These are phyloP conservation scores for Pocillopora damicornis DNA, from an alignment of 64 coral and sea anemone species.

Conservation along the genomic window DNA sequence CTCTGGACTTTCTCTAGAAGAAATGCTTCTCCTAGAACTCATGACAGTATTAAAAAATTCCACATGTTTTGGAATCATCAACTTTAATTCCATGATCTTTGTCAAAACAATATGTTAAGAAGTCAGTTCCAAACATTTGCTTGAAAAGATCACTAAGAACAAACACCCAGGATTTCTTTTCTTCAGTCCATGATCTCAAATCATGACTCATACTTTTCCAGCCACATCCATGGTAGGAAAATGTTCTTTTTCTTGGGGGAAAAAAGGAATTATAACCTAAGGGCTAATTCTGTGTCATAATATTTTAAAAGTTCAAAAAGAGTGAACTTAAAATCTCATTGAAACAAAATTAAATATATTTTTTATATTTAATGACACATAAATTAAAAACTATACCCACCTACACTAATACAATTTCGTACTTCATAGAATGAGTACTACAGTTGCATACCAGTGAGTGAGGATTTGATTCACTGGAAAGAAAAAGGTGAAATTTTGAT, in stretches of 20 bases:
- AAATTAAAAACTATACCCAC: not conserved
- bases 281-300: not conserved
- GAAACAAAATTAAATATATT: not conserved
- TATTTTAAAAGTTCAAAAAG: not conserved
- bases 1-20: not conserved
- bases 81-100: conserved; percentile 40
- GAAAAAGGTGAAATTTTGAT: not conserved
- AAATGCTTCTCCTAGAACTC: conserved; percentile 19
- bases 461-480: conserved; percentile 42
- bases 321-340: not conserved
- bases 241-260: conserved; percentile 14
- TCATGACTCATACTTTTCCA: conserved; percentile 23
- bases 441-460: conserved; percentile 32
- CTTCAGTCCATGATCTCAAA: conserved; percentile 30
- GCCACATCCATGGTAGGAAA: conserved; percentile 52
- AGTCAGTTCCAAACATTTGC: conserved; percentile 50
- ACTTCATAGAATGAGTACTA: not conserved
- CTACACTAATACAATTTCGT: conserved; percentile 10
- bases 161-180: conserved; percentile 38
- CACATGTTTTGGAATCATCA: not conserved
- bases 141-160: conserved; percentile 32
- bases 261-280: not conserved
- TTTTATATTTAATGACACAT: no score
- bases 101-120: conserved; percentile 27
- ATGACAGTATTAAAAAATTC: conserved; percentile 16